Evolutionary conservation across 1,140 invertebrate species (phyloP).

Genomic region (Luehdorfia chinensis): DNA sequence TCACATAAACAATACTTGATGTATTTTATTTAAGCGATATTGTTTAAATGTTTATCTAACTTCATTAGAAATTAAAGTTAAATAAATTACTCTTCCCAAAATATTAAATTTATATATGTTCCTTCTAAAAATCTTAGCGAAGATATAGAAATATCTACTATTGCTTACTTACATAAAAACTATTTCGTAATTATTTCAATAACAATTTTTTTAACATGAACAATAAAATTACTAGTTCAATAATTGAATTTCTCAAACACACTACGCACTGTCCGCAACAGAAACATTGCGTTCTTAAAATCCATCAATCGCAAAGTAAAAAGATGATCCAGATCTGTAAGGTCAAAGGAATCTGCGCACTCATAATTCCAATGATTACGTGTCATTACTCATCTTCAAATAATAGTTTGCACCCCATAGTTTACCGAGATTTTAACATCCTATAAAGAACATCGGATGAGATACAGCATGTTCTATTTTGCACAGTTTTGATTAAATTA

Average conservation of each 20-base stretch:
- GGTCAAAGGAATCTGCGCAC: conserved; percentile 64
- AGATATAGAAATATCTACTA: no score
- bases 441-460: conserved; percentile 32
- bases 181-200: no score
- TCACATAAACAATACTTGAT: no score
- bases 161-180: no score
- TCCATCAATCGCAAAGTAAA: conserved; percentile 53
- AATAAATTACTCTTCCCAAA: no score
- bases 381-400: conserved; percentile 71
- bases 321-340: conserved; percentile 41
- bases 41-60: no score
- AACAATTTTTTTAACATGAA: no score
- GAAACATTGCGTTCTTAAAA: conserved; percentile 20
- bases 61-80: no score
- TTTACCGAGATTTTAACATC: conserved; percentile 54
- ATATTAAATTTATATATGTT: no score
- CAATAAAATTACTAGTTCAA: conserved; percentile 1
- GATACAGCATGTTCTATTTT: conserved; percentile 16
- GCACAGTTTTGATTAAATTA: no score
- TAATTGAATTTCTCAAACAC: conserved; percentile 2
- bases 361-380: conserved; percentile 65
- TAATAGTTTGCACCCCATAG: conserved; percentile 74
- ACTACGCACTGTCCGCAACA: neutral
- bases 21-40: no score
- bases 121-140: no score